Base-by-base conservation (phyloP, 1,140 invertebrate genomes). In the Monochamus saltuarius region DNA sequence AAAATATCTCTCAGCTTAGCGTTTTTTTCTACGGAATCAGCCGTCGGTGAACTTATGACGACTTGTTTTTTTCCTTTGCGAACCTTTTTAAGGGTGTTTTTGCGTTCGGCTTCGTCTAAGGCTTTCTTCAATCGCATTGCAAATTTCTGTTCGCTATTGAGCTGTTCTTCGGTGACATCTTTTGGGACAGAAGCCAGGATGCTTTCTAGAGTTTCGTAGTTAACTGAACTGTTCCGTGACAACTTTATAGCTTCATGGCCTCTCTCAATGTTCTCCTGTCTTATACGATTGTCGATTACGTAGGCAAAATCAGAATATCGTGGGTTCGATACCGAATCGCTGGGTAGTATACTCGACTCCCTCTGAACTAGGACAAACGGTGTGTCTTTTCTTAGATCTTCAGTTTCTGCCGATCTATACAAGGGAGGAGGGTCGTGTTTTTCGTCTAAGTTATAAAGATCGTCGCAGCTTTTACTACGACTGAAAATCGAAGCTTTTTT, bases 131-230 rank as follows among this genome's bases (percentile, higher is more conserved):
- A 39, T 34, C 64, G 67, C 19, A 64, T 11, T 1, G 66, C 64
- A 47, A 72, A 71, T 22, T 47, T 61, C 52, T 73, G 64, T 52
- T 72, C 67, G 9, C 72, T 67, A 4, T 52, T 73, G 6, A 73
- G 36, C 50, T 62, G 13, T 6, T 40, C 51, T 58, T 65, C 60
- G 6, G 65, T 53, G 3, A 46, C 16, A 14, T 62, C 56, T 22
- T 53, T 55, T 2, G 66, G 65, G 17, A 71, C 67, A 0, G 42
- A n/a, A 3, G 42, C 42, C n/a, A 67, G 51, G 37, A 71, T 69
- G 34, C 58, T 52, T 19, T 71, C 67, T 29, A 71, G 45, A 63
- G 65, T 65, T 35, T 62, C 62, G 37, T 53, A 69, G 14, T 59
- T 69, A 2, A 69, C 40, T 29, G 22, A 29, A 29, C 22, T 29